Evolutionary conservation across 2,888 invertebrate species (phyloP).

Genomic region (Monopis laevigella): DNA sequence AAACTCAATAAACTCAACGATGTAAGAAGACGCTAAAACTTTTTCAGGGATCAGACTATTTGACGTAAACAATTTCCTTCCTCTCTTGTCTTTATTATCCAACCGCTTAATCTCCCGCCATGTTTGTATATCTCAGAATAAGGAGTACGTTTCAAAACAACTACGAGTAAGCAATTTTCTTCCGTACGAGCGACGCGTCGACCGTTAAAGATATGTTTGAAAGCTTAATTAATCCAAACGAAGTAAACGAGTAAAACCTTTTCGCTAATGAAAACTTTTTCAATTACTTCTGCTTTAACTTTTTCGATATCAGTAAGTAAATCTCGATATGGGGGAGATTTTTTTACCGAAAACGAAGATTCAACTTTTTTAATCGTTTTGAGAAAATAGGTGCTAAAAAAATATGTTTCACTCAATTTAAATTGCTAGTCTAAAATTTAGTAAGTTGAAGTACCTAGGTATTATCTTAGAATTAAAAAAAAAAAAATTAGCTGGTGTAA

Average conservation of each 20-base stretch:
- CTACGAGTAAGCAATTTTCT: conserved; percentile 1
- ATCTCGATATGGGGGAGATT: too few relatives aligned
- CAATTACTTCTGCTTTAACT: too few relatives aligned
- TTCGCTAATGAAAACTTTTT: neutral
- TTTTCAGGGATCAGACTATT: neutral
- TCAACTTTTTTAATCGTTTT: too few relatives aligned
- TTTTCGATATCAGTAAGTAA: too few relatives aligned
- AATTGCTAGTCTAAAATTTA: too few relatives aligned
- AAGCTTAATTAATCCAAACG: neutral
- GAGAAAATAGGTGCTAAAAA: too few relatives aligned
- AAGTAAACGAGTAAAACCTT: neutral
- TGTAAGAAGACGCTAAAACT: conserved; percentile 4
- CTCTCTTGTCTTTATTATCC: neutral
- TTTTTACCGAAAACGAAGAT: too few relatives aligned
- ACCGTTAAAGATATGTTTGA: conserved; percentile 2
- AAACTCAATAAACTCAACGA: too few relatives aligned
- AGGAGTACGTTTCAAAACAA: conserved; percentile 1
- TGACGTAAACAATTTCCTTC: neutral
- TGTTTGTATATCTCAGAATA: conserved; percentile 1
- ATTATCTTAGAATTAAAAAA: too few relatives aligned
- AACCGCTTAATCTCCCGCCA: neutral
- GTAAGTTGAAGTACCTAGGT: too few relatives aligned
- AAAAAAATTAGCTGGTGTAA: too few relatives aligned
- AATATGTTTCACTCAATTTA: too few relatives aligned
- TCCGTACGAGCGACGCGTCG: neutral